Base-by-base conservation (phyloP, 2,888 invertebrate species). In the Spilosoma lubricipeda region DNA sequence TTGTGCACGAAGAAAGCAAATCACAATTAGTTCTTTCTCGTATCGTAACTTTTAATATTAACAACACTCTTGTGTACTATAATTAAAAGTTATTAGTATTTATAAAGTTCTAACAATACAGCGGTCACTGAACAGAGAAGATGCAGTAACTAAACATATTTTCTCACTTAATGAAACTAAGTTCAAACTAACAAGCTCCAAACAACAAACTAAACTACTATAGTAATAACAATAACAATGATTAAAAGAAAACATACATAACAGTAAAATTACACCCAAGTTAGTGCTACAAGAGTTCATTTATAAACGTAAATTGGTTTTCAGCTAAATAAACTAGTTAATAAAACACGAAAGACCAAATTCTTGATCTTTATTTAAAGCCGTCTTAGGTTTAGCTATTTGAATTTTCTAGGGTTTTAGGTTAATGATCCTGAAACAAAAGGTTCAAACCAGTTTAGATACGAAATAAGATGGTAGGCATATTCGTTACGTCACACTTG, bases 71-170 rank as follows among this genome's bases (percentile, higher is more conserved):
- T 39, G 80, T 76, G 84, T 76, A 69, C 72, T 70, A 77, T 85
- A 82, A 85, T 79, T 83, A 73, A 74, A 70, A 72, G 75, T 84
- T 82, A 80, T 82, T 84, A 84, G 82, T 86, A 81, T 76, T 79
- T 68, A 52, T 80, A 76, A 81, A 85, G 72, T 81, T 76, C 69
- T 81, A 52, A 74, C 68, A 69, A 68, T 74, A 72, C 39, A 72
- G 56, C 70, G 39, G 67, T 2, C 75, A 75, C 1, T 48, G 42
- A 36, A 39, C n/a, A 71, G 65, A 30, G 9, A 13, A 56, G 39
- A 33, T 0, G 9, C 76, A 82, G 78, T 71, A 81, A 67, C 36
- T 39, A 13, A 68, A 77, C 67, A 52, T 27, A 33, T 69, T 48
- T 13, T 39, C 20, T 42, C n/a, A 36, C 36, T 18, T 8, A 48